Conservation (phyloP, 2,888 invertebrate genomes). For the Thyatira batis region DNA sequence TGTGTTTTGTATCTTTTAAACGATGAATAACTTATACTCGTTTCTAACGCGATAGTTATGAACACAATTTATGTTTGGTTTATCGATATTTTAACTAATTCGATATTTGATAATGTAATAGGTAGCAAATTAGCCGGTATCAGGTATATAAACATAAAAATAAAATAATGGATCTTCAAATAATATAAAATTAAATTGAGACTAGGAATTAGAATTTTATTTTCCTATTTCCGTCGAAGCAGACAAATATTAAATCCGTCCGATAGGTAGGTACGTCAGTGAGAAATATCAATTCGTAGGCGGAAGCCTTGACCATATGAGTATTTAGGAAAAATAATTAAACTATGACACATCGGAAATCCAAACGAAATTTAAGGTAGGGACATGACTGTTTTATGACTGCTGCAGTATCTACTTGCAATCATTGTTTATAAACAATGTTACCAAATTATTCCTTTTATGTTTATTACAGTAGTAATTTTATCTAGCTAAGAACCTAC, state of each 20-base stretch:
- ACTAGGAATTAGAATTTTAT: too few species aligned
- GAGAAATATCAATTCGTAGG: neutral
- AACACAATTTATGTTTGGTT: conserved; percentile 5
- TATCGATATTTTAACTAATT: conserved; percentile 10
- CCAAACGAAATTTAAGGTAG: conserved; percentile 16
- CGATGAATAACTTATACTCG: conserved; percentile 23
- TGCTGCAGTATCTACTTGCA: too few species aligned
- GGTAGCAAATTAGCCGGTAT: too few species aligned
- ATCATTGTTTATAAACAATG: too few species aligned
- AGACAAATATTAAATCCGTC: neutral
- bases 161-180: too few species aligned
- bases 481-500: too few species aligned
- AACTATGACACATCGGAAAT: conserved; percentile 14
- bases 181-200: too few species aligned
- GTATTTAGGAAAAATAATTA: neutral
- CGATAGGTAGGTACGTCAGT: neutral
- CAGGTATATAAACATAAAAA: too few species aligned
- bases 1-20: conserved; percentile 36
- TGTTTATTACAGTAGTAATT: too few species aligned
- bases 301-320: neutral
- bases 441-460: too few species aligned
- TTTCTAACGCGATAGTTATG: conserved; percentile 31
- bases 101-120: conserved; percentile 9
- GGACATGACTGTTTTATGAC: too few species aligned
- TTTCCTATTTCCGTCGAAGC: neutral